Evolutionary conservation across 2,888 invertebrate species (phyloP).

Genomic region (Diplazon laetatorius): DNA sequence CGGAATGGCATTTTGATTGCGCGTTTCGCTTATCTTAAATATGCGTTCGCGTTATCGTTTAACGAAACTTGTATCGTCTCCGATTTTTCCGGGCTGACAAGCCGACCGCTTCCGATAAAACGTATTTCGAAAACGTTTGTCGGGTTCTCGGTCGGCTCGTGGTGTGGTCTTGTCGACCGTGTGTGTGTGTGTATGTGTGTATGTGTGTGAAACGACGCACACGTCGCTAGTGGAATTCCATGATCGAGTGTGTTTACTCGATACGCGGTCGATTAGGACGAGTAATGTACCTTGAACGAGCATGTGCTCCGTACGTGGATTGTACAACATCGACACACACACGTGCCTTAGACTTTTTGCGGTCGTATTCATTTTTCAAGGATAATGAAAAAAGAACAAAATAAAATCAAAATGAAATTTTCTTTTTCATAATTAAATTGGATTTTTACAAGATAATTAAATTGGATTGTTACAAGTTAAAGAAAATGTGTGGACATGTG

Average conservation of each 20-base stretch:
- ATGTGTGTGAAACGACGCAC: background rate
- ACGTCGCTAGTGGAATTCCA: slow-evolving; percentile 67
- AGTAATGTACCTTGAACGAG: slow-evolving; percentile 34
- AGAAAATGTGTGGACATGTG: too few species aligned
- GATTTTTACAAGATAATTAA: too few species aligned
- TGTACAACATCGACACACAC: background rate
- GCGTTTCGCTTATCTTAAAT: slow-evolving; percentile 78
- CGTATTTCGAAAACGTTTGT: slow-evolving; percentile 33
- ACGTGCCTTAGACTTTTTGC: too few species aligned
- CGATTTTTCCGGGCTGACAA: slow-evolving; percentile 78
- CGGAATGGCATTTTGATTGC: slow-evolving; percentile 80
- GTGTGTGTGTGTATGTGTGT: background rate
- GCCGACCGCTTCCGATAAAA: slow-evolving; percentile 73
- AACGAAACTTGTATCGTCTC: slow-evolving; percentile 72
- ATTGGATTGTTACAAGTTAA: too few species aligned
- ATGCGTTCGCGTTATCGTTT: slow-evolving; percentile 76
- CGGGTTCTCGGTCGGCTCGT: background rate
- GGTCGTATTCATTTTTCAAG: too few species aligned
- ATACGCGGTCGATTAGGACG: slow-evolving; percentile 52
- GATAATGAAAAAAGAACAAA: too few species aligned
- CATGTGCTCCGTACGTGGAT: slow-evolving; percentile 27
- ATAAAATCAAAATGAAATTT: too few species aligned
- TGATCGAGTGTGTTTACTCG: slow-evolving; percentile 69
- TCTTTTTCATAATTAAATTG: too few species aligned
- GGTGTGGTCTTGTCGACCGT: too few species aligned